These are phyloP conservation scores for Linyphia triangularis DNA, from an alignment of 2,888 invertebrate species.

Conservation along the genomic window DNA sequence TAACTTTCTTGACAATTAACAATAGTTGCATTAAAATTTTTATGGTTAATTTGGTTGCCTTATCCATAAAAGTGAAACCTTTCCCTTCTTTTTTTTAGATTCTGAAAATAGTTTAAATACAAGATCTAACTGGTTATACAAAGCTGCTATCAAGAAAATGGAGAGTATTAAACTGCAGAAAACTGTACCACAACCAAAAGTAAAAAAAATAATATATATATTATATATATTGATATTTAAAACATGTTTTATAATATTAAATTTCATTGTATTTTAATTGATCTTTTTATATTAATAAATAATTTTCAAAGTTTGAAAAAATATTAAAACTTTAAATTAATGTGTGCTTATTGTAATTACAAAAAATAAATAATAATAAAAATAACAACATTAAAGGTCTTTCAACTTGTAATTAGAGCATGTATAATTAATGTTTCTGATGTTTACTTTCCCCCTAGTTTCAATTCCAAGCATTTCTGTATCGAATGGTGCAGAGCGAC, in stretches of 20 bases:
- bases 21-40: too few relatives aligned
- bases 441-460: conserved; percentile 18
- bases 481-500: conserved; percentile 69
- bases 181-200: conserved; percentile 49
- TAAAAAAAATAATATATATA: conserved; percentile 15
- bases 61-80: neutral
- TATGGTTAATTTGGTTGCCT: neutral
- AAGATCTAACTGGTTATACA: conserved; percentile 40
- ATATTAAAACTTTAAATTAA: too few relatives aligned
- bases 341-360: too few relatives aligned
- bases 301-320: too few relatives aligned
- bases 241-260: neutral
- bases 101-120: conserved; percentile 10
- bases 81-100: conserved; percentile 30
- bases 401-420: too few relatives aligned
- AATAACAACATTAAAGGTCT: too few relatives aligned
- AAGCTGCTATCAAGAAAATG: conserved; percentile 57
- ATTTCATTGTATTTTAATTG: neutral
- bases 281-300: too few relatives aligned
- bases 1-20: too few relatives aligned
- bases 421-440: neutral
- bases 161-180: conserved; percentile 47
- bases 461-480: conserved; percentile 57
- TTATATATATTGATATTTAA: neutral
- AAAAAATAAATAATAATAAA: too few relatives aligned